Base-by-base conservation (phyloP, 2,888 invertebrate species). In the Dermolepida albohirtum region DNA sequence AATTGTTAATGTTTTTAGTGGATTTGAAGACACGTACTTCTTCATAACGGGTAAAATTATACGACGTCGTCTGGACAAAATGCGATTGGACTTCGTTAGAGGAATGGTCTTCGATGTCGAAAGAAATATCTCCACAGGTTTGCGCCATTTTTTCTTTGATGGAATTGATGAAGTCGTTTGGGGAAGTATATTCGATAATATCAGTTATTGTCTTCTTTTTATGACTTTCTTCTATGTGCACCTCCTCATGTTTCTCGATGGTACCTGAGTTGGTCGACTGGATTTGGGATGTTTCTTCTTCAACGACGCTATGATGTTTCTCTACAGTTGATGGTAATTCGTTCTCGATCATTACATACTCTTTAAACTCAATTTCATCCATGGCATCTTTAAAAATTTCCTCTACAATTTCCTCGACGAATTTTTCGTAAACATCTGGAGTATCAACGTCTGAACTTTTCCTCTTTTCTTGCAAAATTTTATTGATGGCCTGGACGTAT, bases 341-440 rank as follows among this genome's bases (percentile, higher is more conserved):
- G 12, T 47, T 17, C 5, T 50, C 40, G 8, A 43, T 41, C 50
- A 49, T 4, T 5, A 51, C 41, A 41, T 41, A 40, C 50, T 49
- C 49, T 7, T 63, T 51, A 41, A 50, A 49, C 5, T 63, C 63
- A 17, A 63, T 63, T 17, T 63, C 64, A 22, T 64, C 64, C 50
- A 64, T 64, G 10, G 59, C 68, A 10, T 49, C 65, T 29, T 43
- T 43, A 44, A 65, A 55, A 44, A 68, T 65, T 7, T 66, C 68
- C 22, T 66, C 65, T 1, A 68, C 29, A 16, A 65, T 68, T 17
- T 68, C 59, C 12, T 52, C 29, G 12, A 65, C 52, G 40, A 68
- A 68, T n/a, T 51, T 29, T 22, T 43, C 22, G 27, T 40, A 52
- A 1, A 47, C n/a, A 29, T 34, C 59, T 14, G 44, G 59, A 5